Evolutionary conservation across 37 sponge, comb jelly and placozoan genomes (phyloP).

Genomic region (Oopsacas minuta): DNA sequence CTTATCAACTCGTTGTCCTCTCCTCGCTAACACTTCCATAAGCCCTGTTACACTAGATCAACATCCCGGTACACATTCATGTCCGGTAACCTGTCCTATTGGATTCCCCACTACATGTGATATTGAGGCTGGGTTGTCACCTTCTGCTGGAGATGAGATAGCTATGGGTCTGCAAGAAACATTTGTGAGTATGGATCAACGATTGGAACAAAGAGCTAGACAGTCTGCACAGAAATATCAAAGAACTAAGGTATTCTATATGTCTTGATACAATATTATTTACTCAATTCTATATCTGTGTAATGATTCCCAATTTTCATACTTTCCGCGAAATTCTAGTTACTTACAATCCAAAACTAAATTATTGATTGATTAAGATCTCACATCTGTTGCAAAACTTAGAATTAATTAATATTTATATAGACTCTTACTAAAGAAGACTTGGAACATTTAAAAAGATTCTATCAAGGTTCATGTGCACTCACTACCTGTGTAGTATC

Average conservation of each 20-base stretch:
- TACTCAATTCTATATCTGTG: neutral
- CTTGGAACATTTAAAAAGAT: constrained; percentile 25
- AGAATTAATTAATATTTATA: too few species aligned
- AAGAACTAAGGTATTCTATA: neutral
- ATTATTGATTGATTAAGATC: too few species aligned
- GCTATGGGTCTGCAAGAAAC: neutral
- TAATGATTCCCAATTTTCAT: neutral
- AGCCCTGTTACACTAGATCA: neutral
- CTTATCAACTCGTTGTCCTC: neutral
- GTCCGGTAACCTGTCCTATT: neutral
- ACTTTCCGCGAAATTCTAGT: neutral
- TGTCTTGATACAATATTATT: neutral
- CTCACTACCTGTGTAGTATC: constrained; percentile 22
- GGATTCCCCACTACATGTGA: neutral
- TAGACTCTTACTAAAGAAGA: neutral
- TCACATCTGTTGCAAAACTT: too few species aligned
- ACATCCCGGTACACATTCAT: neutral
- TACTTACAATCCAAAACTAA: too few species aligned
- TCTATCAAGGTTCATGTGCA: constrained; percentile 54
- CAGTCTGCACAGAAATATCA: constrained; percentile 15
- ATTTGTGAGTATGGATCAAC: neutral
- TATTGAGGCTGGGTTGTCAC: neutral
- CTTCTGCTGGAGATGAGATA: neutral
- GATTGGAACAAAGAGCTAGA: neutral
- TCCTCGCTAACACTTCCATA: neutral